Percentiles rank a stretch among this genome's conserved stretches.
Evolutionary conservation across 2,797 vertebrate species (phyloP).

Genomic region (Chromis chromis): DNA sequence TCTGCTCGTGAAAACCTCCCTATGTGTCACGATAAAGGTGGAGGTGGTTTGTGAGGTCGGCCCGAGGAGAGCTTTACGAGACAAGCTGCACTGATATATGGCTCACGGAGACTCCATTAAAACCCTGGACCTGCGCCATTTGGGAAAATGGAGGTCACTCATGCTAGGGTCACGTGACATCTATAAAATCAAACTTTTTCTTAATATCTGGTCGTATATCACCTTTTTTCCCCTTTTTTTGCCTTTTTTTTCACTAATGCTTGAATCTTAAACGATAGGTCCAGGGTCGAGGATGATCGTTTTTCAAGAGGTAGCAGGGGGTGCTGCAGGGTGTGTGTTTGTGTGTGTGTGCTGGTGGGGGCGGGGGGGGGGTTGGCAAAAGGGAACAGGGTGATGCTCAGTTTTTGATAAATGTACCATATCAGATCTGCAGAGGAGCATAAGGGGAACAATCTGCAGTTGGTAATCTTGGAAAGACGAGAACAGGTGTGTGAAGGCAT

Average conservation of each 20-base stretch:
- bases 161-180: slow-evolving; percentile 85
- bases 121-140: slow-evolving; percentile 86
- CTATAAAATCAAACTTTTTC: slow-evolving; percentile 89
- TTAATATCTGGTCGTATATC: slow-evolving; percentile 84
- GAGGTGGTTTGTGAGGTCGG: slow-evolving; percentile 83
- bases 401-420: slow-evolving; percentile 76
- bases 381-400: slow-evolving; percentile 50
- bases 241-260: slow-evolving; percentile 47
- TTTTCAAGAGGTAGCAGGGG: slow-evolving; percentile 61
- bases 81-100: slow-evolving; percentile 85
- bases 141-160: slow-evolving; percentile 89
- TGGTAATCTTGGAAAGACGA: slow-evolving; percentile 66
- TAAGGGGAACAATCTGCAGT: slow-evolving; percentile 63
- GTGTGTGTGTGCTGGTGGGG: slow-evolving; percentile 26
- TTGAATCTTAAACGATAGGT: slow-evolving; percentile 81
- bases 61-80: slow-evolving; percentile 85
- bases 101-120: slow-evolving; percentile 86
- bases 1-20: slow-evolving; percentile 80
- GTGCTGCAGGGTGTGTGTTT: neutral
- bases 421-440: slow-evolving; percentile 71
- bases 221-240: slow-evolving; percentile 45
- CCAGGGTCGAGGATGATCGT: slow-evolving; percentile 66
- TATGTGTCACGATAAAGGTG: slow-evolving; percentile 82
- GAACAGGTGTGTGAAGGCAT: slow-evolving; percentile 71
- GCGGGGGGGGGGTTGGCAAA: slow-evolving; percentile 24